Evolutionary conservation across 2,888 invertebrate genomes (phyloP), one percentile per base, ranked within the genome.

Genomic region (Apamea monoglypha): DNA sequence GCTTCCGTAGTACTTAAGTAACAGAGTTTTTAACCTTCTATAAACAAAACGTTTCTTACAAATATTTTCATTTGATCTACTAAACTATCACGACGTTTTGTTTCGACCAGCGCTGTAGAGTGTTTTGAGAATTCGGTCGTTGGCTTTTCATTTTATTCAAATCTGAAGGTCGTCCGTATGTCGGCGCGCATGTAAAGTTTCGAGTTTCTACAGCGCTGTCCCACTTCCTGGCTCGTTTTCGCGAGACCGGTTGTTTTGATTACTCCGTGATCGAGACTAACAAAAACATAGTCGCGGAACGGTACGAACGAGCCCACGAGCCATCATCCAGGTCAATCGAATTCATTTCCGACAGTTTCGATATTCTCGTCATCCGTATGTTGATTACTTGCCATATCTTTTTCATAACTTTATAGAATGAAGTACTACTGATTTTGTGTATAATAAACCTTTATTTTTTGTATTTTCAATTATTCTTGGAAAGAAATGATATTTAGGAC

Each of bases 181-280:
- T 86, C 82, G 88, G 88, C 87, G 89, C 84, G 91, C 91, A 92
- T 93, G 91, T 90, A 87, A 91, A 90, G 91, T 92, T 91, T 91
- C 89, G 92, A 95, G 94, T 96, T 95, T 96, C 95, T 95, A 95
- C 93, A 90, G 88, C 84, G 87, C 85, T 93, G 96, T 91, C 92
- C 95, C 90, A 95, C 95, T 95, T 95, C 93, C 93, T 90, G 88
- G 81, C 87, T 89, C 88, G 91, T 93, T 94, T 94, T 92, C 91
- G 91, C 85, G 90, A 89, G 92, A 94, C 94, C 94, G 94, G 95
- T 95, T 95, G 91, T 91, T 93, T 92, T 92, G 93, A 94, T 94
- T 92, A 89, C 89, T 87, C 88, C 91, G 91, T 92, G 92, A 93
- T 93, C 90, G 89, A 91, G 88, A 90, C 91, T 90, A 90, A 90